Evolutionary conservation across 2,797 vertebrate genomes (phyloP), one percentile per base, ranked within the genome.

Genomic region (Tachyglossus aculeatus): DNA sequence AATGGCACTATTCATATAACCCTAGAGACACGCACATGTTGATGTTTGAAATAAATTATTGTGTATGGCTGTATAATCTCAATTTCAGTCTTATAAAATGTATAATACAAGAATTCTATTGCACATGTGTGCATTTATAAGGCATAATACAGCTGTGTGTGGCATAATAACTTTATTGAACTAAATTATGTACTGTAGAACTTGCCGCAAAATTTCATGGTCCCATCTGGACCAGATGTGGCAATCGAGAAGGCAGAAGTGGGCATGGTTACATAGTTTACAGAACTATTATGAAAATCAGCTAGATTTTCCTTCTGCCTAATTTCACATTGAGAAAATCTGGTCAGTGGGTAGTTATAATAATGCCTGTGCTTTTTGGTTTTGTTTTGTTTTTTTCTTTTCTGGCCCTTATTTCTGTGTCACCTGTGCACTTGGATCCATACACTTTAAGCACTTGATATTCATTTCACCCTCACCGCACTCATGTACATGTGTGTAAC

Each of bases 11-110:
- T 74, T 10, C 81, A 19, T 11, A 34, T 57, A 80, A 85, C 67
- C 31, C 57, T 70, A 76, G 57, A 81, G 45, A 73, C 16, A n/a
- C 3, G 15, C 63, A 78, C 75, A 83, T 83, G 71, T 76, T 83
- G 80, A 64, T 83, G 50, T 68, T 77, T 65, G 62, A 58, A 83
- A 83, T 82, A 84, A 86, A 81, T 86, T 83, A 73, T 80, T 75
- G 67, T 61, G 41, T 67, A 34, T 74, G 55, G 37, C 31, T 78
- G 15, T 65, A 57, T 78, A 67, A 72, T 80, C 71, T 80, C 68
- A 78, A 77, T 62, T 84, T 68, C 44, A 63, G 71, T 73, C 59
- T 85, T 71, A 73, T 71, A 71, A 75, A 75, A 76, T 61, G 52
- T 74, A 63, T 43, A 78, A 80, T 77, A 29, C 52, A 51, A 66